phyloP scores from a whole-genome alignment of 2,113 vertebrate species.

The Campylorhamphus procurvoides region DNA sequence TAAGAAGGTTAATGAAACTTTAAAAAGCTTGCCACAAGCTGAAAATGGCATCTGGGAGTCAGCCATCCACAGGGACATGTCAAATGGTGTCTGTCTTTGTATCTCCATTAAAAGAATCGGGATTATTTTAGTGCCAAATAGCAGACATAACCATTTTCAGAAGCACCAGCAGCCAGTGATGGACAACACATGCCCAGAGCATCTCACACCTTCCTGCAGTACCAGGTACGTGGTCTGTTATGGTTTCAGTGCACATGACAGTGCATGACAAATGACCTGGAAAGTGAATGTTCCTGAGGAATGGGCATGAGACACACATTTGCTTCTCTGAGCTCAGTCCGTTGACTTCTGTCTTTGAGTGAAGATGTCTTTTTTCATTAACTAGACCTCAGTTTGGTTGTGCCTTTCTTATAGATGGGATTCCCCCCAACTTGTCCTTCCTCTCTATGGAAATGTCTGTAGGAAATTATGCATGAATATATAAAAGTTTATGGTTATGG shows the following conservation, averaged over 20 bases:
- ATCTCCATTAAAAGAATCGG: background rate
- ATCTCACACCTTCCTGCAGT: background rate
- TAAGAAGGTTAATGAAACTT: background rate
- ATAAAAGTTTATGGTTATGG: background rate
- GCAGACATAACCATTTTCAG: background rate
- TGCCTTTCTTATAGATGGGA: background rate
- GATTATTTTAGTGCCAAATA: background rate
- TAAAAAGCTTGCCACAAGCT: background rate
- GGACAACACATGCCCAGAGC: background rate
- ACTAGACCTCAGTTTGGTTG: background rate
- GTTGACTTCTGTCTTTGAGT: background rate
- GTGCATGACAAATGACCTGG: background rate
- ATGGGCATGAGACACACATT: rapidly evolving
- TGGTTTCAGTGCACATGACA: background rate
- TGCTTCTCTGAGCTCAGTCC: background rate
- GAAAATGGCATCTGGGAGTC: background rate
- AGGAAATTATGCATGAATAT: background rate
- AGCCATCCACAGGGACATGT: background rate
- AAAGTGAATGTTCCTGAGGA: background rate
- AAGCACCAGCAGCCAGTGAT: background rate
- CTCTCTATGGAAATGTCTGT: background rate
- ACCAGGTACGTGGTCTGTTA: background rate
- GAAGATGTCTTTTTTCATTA: background rate
- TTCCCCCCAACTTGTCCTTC: background rate
- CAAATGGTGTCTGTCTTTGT: background rate